phyloP scores from a whole-genome alignment of 2,113 vertebrate species.

The Ictidomys tridecemlineatus region DNA sequence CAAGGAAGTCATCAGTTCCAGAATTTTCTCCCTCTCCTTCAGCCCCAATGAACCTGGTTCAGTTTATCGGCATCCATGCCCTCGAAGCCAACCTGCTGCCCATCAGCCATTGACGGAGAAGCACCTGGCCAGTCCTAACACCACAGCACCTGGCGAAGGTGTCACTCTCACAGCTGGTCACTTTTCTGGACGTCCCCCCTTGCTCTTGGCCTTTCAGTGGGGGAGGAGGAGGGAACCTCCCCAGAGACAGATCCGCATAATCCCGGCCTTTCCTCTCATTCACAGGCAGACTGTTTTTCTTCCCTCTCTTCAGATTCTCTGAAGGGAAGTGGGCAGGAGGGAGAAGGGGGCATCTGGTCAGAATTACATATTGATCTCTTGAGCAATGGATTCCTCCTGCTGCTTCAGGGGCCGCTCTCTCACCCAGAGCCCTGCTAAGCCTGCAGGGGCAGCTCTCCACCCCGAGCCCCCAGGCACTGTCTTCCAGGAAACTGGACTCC shows the following conservation, averaged over 20 bases:
- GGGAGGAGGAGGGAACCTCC: background rate
- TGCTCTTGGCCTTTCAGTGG: background rate
- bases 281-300: background rate
- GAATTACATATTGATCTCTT: constrained; percentile 69
- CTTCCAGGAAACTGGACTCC: background rate
- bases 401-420: background rate
- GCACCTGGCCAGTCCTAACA: background rate
- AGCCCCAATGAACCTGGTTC: background rate
- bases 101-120: background rate
- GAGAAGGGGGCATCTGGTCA: constrained; percentile 26
- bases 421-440: background rate
- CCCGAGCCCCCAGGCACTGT: background rate
- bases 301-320: background rate
- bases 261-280: constrained; percentile 63
- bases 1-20: background rate
- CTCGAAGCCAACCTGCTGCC: background rate
- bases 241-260: background rate
- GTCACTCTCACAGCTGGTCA: background rate
- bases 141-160: background rate
- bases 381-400: background rate
- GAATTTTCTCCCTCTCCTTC: background rate
- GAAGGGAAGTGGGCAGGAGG: background rate
- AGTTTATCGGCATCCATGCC: background rate
- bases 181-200: background rate
- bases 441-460: too few relatives aligned